Evolutionary conservation across 1,140 invertebrate genomes (phyloP).

Genomic region (Zaprionus camerounensis): DNA sequence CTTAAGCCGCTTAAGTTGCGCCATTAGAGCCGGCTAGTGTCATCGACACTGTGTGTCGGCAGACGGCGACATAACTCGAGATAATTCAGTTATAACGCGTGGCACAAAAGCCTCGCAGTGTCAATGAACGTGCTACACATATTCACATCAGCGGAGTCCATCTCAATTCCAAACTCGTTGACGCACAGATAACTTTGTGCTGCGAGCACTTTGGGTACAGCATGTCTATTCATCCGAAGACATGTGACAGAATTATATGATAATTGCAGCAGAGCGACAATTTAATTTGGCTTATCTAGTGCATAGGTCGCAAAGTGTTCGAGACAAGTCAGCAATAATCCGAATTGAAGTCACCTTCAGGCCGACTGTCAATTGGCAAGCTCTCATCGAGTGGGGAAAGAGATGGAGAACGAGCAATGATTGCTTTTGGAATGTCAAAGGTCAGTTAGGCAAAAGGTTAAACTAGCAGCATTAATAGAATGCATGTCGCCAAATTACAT

Average conservation of each 20-base stretch:
- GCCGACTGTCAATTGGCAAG: conserved; percentile 13
- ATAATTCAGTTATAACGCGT: conserved; percentile 74
- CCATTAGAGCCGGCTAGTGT: conserved; percentile 56
- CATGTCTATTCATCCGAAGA: not conserved
- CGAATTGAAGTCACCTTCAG: conserved; percentile 34
- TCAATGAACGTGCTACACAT: conserved; percentile 71
- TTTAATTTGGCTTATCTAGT: conserved; percentile 65
- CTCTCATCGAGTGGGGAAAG: not conserved
- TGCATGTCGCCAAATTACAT: not conserved
- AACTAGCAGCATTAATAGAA: not conserved
- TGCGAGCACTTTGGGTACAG: not conserved
- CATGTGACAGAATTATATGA: conserved; percentile 46
- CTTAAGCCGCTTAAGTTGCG: conserved; percentile 66
- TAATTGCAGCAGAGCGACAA: conserved; percentile 62
- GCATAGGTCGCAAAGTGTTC: conserved; percentile 4
- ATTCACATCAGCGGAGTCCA: conserved; percentile 31
- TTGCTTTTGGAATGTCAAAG: conserved; percentile 26
- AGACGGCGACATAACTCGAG: conserved; percentile 61
- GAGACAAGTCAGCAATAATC: conserved; percentile 3
- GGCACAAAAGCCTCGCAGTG: conserved; percentile 31
- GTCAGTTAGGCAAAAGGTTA: not conserved
- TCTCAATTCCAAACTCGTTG: conserved; percentile 30
- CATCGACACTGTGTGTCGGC: conserved; percentile 59
- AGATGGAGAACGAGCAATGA: not conserved
- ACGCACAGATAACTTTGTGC: conserved; percentile 43